Conservation (phyloP, 2,797 vertebrate genomes). For the Manis crassicaudata region DNA sequence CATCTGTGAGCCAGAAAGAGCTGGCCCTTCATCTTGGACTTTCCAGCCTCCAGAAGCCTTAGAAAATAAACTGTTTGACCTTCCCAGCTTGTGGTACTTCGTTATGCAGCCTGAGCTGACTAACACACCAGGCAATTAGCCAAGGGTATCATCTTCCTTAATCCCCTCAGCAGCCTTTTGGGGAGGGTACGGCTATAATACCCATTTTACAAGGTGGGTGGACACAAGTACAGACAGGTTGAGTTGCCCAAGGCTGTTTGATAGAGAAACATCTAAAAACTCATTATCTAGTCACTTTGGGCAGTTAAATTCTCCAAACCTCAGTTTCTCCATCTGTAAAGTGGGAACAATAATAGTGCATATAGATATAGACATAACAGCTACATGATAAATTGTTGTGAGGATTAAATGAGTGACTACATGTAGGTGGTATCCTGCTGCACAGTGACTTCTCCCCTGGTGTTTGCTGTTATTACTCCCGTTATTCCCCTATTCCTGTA, state of each 20-base stretch:
- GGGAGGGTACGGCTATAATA: neutral
- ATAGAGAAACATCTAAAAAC: neutral
- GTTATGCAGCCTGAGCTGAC: neutral
- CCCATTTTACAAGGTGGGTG: neutral
- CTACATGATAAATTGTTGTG: neutral
- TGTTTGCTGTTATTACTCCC: neutral
- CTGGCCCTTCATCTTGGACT: neutral
- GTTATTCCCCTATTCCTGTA: too few relatives aligned
- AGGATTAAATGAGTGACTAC: neutral
- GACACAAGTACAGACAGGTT: neutral
- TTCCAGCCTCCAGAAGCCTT: neutral
- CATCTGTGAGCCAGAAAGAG: neutral
- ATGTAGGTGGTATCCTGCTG: neutral
- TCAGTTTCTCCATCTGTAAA: neutral
- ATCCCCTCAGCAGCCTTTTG: neutral
- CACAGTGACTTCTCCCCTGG: neutral
- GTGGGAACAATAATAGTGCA: neutral
- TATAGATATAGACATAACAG: neutral
- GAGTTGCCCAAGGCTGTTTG: neutral
- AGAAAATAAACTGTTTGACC: neutral
- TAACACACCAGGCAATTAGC: neutral
- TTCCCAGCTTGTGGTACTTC: neutral
- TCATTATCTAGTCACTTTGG: neutral
- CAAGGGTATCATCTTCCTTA: neutral
- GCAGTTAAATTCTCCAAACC: neutral